Evolutionary conservation across 1,140 invertebrate genomes (phyloP), one percentile per base, ranked within the genome.

Genomic region (Prorops nasuta): DNA sequence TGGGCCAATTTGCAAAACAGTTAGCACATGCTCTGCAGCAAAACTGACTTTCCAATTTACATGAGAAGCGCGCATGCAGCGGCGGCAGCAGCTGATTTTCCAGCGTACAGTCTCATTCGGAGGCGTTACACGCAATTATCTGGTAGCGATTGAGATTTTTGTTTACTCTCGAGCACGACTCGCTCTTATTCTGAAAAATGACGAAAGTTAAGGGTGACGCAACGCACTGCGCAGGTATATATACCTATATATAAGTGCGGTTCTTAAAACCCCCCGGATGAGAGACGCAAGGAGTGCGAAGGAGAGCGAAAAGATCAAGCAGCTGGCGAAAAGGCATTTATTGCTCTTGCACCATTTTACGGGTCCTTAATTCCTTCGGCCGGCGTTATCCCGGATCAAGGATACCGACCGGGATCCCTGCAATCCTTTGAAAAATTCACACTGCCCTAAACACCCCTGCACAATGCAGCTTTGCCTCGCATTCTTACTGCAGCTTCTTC

Each of bases 271-370:
- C 44, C 37, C n/a, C n/a, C n/a, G 40, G 46, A 3, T 12, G 16
- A 38, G 14, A 38, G 20, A 21, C 37, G 41, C 10, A 43, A 51
- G 36, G 44, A 41, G 14, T 17, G 45, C 41, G 36, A 49, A 32
- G 43, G 37, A 44, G 21, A 16, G 28, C 31, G 35, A 48, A 28
- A 21, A 39, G 37, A 49, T 46, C 42, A 41, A 35, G 58, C 66
- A 73, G 66, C 68, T 71, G 70, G 71, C 63, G 60, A 65, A 71
- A 68, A 66, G 64, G 69, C 63, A 74, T 76, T 76, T 73, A 74
- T 73, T 69, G 69, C 68, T 48, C 56, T 60, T 63, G 56, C 61
- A 58, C 62, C 65, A 64, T 64, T 76, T 72, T 67, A 76, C 65
- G 71, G 60, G 54, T 66, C 67, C 67, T 72, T 72, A 68, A 73